Conservation (phyloP, 1,140 invertebrate genomes). For the Popillia japonica region DNA sequence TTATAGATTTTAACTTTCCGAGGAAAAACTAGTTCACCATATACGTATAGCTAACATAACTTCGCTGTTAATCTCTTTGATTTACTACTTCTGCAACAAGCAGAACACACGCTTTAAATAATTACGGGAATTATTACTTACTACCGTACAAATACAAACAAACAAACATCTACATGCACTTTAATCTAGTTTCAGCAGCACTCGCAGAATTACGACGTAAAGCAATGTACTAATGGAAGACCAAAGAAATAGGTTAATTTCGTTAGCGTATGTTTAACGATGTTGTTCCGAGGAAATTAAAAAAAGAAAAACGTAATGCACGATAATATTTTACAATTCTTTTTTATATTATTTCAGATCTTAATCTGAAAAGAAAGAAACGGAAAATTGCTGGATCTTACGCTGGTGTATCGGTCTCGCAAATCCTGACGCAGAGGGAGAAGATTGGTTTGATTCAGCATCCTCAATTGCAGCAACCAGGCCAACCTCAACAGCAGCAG, state of each 20-base stretch:
- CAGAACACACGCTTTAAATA: not conserved
- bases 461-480: constrained; percentile 51
- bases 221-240: not conserved
- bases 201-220: not conserved
- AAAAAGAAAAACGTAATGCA: not conserved
- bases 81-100: not conserved
- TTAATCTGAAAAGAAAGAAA: constrained; percentile 70
- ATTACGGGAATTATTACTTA: not conserved
- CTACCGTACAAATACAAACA: not conserved
- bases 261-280: not conserved
- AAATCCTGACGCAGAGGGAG: constrained; percentile 72
- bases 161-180: constrained; percentile 1
- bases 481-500: constrained; percentile 54
- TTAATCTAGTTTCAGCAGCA: not conserved
- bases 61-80: not conserved
- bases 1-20: constrained; percentile 25
- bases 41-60: not conserved
- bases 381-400: constrained; percentile 68
- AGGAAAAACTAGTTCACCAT: constrained; percentile 18
- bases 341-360: constrained; percentile 62
- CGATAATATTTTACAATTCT: not conserved
- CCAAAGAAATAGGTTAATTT: not conserved
- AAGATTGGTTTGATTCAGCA: constrained; percentile 60
- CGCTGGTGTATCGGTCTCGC: constrained; percentile 69
- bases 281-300: not conserved